A percentile compares a stretch with the other conserved stretches of the same genome.
Conservation (phyloP, 2,113 vertebrate species). For the Balaeniceps rex region DNA sequence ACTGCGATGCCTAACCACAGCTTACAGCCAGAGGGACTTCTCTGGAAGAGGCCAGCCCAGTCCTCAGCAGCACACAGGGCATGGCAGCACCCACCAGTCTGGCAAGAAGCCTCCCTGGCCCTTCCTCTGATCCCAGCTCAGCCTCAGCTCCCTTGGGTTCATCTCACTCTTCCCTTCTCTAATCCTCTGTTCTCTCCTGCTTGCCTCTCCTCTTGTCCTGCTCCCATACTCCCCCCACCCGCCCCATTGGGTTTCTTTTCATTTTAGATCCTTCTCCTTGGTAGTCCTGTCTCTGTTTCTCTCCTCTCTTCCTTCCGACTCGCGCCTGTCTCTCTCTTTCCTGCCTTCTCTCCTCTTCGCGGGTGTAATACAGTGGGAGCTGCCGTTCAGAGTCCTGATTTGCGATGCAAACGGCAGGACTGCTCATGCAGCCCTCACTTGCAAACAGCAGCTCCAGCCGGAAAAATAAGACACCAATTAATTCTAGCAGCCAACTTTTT, state of each 20-base stretch:
- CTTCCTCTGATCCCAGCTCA: neutral
- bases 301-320: neutral
- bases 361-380: neutral
- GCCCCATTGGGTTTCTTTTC: neutral
- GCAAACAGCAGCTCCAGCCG: constrained; percentile 14
- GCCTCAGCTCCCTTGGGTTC: neutral
- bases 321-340: neutral
- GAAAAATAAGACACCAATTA: constrained; percentile 35
- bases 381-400: neutral
- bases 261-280: neutral
- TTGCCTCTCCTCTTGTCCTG: neutral
- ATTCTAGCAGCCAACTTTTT: constrained; percentile 9
- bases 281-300: neutral
- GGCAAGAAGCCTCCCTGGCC: neutral
- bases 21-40: neutral
- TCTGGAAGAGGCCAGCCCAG: neutral
- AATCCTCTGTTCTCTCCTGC: neutral
- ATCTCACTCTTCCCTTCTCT: neutral
- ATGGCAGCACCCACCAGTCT: neutral
- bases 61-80: neutral
- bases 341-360: constrained; percentile 5
- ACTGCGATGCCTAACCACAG: neutral
- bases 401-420: neutral
- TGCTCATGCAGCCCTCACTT: neutral
- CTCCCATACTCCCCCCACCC: neutral